These are phyloP conservation scores for Leucophenga maculata DNA, from an alignment of 2,888 invertebrate species.

Conservation along the genomic window DNA sequence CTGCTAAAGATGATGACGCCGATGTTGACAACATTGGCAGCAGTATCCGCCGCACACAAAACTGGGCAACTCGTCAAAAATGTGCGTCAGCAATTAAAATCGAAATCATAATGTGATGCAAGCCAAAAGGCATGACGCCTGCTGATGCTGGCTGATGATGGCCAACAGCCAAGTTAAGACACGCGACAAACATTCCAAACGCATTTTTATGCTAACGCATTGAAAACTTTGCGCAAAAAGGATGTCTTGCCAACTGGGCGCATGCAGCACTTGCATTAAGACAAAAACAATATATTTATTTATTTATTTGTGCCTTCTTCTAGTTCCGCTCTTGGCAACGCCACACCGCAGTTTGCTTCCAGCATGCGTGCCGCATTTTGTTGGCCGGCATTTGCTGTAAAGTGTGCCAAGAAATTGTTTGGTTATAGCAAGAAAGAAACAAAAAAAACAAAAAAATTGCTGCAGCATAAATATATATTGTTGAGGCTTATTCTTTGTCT, in stretches of 20 bases:
- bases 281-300: neutral
- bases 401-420: constrained; percentile 8
- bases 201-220: neutral
- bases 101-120: constrained; percentile 56
- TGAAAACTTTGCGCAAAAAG: neutral
- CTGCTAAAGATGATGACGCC: constrained; percentile 37
- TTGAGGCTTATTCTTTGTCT: neutral
- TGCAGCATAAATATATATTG: neutral
- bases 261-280: neutral
- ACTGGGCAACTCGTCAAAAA: constrained; percentile 68
- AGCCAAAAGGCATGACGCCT: constrained; percentile 42
- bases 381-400: neutral
- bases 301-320: neutral
- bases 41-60: constrained; percentile 25
- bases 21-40: constrained; percentile 48
- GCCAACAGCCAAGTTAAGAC: constrained; percentile 53
- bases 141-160: constrained; percentile 44
- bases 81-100: constrained; percentile 67
- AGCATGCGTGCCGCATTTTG: neutral
- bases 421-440: too few relatives aligned
- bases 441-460: constrained; percentile 6
- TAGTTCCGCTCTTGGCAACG: neutral
- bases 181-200: constrained; percentile 37
- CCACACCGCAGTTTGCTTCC: neutral
- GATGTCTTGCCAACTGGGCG: constrained; percentile 4